These are phyloP conservation scores for Drosophila emarginata DNA, from an alignment of 2,888 invertebrate genomes.

Conservation along the genomic window DNA sequence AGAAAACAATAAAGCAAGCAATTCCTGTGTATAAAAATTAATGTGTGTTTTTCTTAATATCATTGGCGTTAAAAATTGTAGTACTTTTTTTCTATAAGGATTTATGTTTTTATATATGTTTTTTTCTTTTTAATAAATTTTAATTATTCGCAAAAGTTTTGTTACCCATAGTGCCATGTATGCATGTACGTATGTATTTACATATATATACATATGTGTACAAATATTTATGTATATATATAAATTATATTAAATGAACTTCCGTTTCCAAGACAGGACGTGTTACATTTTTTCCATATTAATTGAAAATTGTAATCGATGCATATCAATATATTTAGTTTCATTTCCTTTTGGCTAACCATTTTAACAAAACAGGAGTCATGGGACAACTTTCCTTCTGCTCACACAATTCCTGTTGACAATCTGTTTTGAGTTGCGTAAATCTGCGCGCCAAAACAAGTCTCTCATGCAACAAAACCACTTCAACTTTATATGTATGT, in stretches of 20 bases:
- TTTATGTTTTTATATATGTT: no score
- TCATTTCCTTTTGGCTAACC: conserved; percentile 16
- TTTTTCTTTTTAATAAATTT: no score
- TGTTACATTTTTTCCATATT: conserved; percentile 51
- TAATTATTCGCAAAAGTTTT: no score
- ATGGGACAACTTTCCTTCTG: conserved; percentile 33
- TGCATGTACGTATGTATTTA: no score
- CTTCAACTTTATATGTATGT: conserved; percentile 26
- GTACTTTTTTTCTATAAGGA: no score
- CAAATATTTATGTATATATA: background rate
- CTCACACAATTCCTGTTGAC: conserved; percentile 52
- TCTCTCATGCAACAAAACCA: conserved; percentile 28
- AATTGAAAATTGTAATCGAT: conserved; percentile 48
- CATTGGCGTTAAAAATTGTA: no score
- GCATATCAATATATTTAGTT: conserved; percentile 66
- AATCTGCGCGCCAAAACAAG: conserved; percentile 48
- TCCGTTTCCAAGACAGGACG: conserved; percentile 43
- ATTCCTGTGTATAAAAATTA: no score
- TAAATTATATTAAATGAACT: conserved; percentile 42
- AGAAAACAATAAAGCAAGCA: no score
- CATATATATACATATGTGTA: no score
- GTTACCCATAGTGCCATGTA: background rate
- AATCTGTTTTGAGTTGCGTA: conserved; percentile 66
- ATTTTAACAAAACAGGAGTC: conserved; percentile 33
- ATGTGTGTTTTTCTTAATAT: no score